Evolutionary conservation across 2,888 invertebrate genomes (phyloP), one percentile per base, ranked within the genome.

Genomic region (Tribolium freemani): DNA sequence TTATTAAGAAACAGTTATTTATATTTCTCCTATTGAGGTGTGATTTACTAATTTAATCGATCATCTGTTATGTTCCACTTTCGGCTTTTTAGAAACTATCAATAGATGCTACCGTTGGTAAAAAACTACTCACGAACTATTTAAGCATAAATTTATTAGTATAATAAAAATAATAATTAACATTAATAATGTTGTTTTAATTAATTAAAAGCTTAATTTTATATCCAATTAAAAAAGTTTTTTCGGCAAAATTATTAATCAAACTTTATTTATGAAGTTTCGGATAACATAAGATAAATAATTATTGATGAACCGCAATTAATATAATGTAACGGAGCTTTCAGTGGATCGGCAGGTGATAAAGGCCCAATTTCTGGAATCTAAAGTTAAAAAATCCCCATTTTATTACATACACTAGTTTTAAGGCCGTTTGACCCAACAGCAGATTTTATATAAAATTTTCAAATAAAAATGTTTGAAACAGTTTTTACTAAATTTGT

Each of bases 121-220:
- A 26, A 56, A 56, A 10, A 38, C 8, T 38, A 38, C n/a, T 10
- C n/a, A 13, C 10, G n/a, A 53, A 8, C 53, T 8, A 13, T 31
- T 56, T 21, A 3, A 5, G 6, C n/a, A 13, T 56, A 56, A 56
- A n/a, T 30, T 16, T 21, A 56, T 31, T 31, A 3, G n/a, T 56
- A 10, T 31, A 26, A 10, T 10, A 13, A 56, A 56, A 56, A 21
- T 56, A 30, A 30, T 13, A 21, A 56, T 56, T 30, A 53, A n/a
- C 16, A 53, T 53, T 53, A 56, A 56, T 30, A 10, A 56, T 53
- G 21, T 53, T 20, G 53, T 20, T 26, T 3, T 53, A 53, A 53
- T 53, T 53, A 16, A n/a, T 31, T 56, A 21, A 56, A 30, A 56
- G 1, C 5, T 5, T 10, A 26, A 56, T 10, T 30, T 56, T 13